Evolutionary conservation across 1,140 invertebrate genomes (phyloP).

Genomic region (Drosophila serrata): DNA sequence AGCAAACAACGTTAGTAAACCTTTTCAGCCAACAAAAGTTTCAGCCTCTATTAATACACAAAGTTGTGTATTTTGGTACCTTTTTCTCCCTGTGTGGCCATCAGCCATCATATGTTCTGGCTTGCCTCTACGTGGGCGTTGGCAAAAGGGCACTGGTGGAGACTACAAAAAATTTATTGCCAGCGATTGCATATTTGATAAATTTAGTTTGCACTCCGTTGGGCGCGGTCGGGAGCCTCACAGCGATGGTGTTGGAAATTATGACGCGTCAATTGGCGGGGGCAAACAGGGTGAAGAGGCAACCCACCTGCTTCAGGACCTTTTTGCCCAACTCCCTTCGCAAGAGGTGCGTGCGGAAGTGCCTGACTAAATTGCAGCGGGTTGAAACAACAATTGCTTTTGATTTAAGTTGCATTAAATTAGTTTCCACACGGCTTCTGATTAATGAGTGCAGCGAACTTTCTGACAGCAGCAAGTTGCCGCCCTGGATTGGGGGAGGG

Average conservation of each 20-base stretch:
- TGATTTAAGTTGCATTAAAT: constrained; percentile 73
- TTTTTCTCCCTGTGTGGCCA: neutral
- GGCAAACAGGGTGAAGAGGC: constrained; percentile 1
- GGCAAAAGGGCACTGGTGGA: constrained; percentile 1
- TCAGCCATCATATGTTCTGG: constrained; percentile 54
- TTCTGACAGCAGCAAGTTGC: constrained; percentile 38
- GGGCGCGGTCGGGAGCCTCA: constrained; percentile 21
- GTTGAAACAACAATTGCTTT: constrained; percentile 57
- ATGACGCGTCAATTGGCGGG: constrained; percentile 58
- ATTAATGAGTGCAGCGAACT: constrained; percentile 57
- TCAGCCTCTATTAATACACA: neutral
- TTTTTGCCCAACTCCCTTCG: neutral
- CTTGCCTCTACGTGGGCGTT: constrained; percentile 37
- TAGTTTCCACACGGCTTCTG: constrained; percentile 51
- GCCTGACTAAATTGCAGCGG: constrained; percentile 68
- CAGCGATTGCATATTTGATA: constrained; percentile 76
- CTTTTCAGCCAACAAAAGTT: too few relatives aligned
- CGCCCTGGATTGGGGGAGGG: constrained; percentile 1
- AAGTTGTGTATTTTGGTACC: rapidly evolving
- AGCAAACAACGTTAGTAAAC: neutral
- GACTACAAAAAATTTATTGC: constrained; percentile 64
- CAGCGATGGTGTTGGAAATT: constrained; percentile 56
- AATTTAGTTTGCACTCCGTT: constrained; percentile 72
- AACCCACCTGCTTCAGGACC: neutral
- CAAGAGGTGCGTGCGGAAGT: constrained; percentile 56